Percentiles rank a stretch among this genome's conserved stretches.
Conservation (phyloP, 2,888 invertebrate species). For the Ceraclea dissimilis region DNA sequence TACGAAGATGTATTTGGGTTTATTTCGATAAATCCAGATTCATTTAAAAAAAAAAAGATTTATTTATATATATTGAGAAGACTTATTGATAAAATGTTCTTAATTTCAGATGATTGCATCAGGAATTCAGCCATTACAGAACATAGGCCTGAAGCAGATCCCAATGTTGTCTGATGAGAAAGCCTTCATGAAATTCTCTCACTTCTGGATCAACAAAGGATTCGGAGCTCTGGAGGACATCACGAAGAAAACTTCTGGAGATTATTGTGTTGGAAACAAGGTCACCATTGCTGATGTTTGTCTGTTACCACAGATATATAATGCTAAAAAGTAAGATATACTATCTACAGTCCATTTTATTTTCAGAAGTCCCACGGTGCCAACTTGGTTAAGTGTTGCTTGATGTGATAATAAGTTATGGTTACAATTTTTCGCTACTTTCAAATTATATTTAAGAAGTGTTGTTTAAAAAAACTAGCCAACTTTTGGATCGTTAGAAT, state of each 20-base stretch:
- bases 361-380: too few relatives aligned
- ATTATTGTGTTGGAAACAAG: constrained; percentile 53
- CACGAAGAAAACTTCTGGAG: constrained; percentile 41
- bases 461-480: too few relatives aligned
- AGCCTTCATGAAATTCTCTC: constrained; percentile 43
- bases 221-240: constrained; percentile 50
- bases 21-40: too few relatives aligned
- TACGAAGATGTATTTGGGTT: too few relatives aligned
- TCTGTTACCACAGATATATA: constrained; percentile 58
- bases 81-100: too few relatives aligned
- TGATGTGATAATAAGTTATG: too few relatives aligned
- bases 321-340: constrained; percentile 46
- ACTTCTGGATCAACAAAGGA: constrained; percentile 48
- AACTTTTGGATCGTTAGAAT: too few relatives aligned
- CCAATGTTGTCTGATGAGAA: constrained; percentile 37
- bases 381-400: too few relatives aligned
- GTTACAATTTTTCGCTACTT: too few relatives aligned
- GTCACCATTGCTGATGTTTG: constrained; percentile 61
- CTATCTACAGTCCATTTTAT: neutral
- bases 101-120: constrained; percentile 49
- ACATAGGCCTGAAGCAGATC: constrained; percentile 42
- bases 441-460: too few relatives aligned
- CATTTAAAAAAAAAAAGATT: too few relatives aligned
- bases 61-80: too few relatives aligned
- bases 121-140: constrained; percentile 66